Percentiles rank a stretch among this genome's conserved stretches.
Conservation (phyloP, 2,888 invertebrate species). For the Caenorhabditis panamensis region DNA sequence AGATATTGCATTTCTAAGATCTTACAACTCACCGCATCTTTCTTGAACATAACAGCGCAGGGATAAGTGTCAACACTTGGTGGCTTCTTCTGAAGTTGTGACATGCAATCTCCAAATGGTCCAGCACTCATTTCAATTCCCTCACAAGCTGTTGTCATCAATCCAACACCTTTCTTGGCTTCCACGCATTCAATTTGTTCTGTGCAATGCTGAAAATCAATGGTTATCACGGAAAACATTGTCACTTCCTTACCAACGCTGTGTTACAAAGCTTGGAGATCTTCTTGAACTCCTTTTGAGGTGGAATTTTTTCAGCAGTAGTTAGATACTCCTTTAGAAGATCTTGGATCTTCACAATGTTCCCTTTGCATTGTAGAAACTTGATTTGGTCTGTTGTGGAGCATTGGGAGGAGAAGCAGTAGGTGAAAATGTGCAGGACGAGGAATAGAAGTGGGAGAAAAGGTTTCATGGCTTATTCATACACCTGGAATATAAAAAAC, state of each 20-base stretch:
- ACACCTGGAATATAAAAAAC: background rate
- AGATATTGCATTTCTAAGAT: background rate
- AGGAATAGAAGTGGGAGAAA: background rate
- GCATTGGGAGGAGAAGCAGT: background rate
- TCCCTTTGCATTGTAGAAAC: constrained; percentile 48
- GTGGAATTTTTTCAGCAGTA: constrained; percentile 1
- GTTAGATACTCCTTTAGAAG: constrained; percentile 17
- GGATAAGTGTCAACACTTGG: constrained; percentile 8
- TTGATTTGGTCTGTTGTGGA: constrained; percentile 45
- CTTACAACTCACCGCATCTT: constrained; percentile 27
- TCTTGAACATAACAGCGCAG: constrained; percentile 11
- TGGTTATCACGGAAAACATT: background rate
- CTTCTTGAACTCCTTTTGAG: constrained; percentile 22
- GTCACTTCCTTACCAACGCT: constrained; percentile 36
- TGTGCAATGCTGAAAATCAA: constrained; percentile 26
- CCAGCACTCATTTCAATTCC: constrained; percentile 47
- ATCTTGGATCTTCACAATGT: constrained; percentile 46
- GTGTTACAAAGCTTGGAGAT: constrained; percentile 32
- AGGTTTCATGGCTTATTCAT: background rate
- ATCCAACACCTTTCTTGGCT: constrained; percentile 33
- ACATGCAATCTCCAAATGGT: constrained; percentile 45
- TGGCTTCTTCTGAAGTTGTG: constrained; percentile 22
- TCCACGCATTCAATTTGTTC: constrained; percentile 28
- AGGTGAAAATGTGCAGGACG: background rate
- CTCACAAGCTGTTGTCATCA: constrained; percentile 35